Evolutionary conservation across 2,888 invertebrate genomes (phyloP).

Genomic region (Drosophila kanekoi): DNA sequence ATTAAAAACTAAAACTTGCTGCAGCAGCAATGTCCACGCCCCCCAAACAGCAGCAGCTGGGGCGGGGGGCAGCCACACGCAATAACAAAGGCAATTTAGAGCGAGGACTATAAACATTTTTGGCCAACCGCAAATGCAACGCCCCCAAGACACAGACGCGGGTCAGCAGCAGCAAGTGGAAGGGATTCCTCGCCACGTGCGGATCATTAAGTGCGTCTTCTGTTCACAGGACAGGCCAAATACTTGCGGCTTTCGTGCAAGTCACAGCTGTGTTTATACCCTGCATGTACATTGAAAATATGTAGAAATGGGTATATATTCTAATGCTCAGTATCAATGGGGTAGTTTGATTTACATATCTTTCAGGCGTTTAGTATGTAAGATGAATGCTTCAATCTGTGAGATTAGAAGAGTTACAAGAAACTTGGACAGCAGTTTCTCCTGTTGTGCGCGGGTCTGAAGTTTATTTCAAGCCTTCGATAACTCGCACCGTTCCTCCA

Average conservation of each 20-base stretch:
- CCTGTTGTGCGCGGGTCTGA: no score
- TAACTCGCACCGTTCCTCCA: no score
- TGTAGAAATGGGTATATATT: no score
- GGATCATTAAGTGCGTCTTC: constrained; percentile 33
- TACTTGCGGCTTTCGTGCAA: constrained; percentile 6
- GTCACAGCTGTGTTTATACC: not conserved
- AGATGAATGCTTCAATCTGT: no score
- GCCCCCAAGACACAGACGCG: not conserved
- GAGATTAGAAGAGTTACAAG: no score
- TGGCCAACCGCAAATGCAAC: constrained; percentile 39
- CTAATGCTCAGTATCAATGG: no score
- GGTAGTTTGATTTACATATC: no score
- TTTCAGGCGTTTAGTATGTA: no score
- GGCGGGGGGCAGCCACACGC: constrained; percentile 8
- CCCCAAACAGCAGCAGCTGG: constrained; percentile 1
- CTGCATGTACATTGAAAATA: no score
- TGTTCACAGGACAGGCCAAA: constrained; percentile 6
- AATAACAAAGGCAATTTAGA: constrained; percentile 41
- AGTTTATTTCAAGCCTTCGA: no score
- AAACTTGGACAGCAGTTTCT: no score
- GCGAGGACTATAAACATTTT: constrained; percentile 42
- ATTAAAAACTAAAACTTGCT: constrained; percentile 38
- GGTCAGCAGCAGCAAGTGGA: not conserved
- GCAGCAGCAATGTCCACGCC: constrained; percentile 11
- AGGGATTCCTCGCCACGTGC: constrained; percentile 30